Evolutionary conservation across 1,140 invertebrate species (phyloP).

Genomic region (Helicorthomorpha holstii): DNA sequence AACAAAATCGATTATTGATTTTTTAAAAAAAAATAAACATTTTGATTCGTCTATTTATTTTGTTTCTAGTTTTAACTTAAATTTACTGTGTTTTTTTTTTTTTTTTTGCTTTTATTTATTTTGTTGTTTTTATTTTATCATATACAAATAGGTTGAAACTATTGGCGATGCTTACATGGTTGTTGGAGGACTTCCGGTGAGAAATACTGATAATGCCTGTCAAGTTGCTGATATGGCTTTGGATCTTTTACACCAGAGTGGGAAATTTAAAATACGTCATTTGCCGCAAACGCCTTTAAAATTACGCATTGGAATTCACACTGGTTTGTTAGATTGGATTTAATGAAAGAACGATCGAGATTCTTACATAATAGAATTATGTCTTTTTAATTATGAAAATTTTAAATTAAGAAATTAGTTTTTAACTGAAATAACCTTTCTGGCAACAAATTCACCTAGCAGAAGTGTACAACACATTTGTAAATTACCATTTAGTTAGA

Average conservation of each 20-base stretch:
- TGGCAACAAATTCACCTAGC: no score
- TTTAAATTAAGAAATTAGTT: no score
- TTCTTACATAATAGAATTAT: no score
- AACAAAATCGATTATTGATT: not conserved
- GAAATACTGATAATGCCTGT: constrained; percentile 57
- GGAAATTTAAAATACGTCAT: constrained; percentile 66
- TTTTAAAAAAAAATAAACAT: not conserved
- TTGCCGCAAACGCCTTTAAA: constrained; percentile 57
- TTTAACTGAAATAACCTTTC: no score
- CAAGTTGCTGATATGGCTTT: constrained; percentile 79
- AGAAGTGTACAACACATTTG: no score
- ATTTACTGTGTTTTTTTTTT: not conserved
- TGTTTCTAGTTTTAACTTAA: not conserved
- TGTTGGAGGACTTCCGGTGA: constrained; percentile 67
- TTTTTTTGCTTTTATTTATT: not conserved
- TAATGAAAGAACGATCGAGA: no score
- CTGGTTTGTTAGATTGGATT: no score
- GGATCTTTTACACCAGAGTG: constrained; percentile 66
- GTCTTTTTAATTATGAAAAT: no score
- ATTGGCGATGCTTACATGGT: constrained; percentile 95
- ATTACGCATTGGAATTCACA: constrained; percentile 64
- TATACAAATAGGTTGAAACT: constrained; percentile 75
- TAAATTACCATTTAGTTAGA: no score
- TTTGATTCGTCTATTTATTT: not conserved
- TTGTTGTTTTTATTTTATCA: not conserved